Evolutionary conservation across 2,113 vertebrate genomes (phyloP).

Genomic region (Leucopsar rothschildi): DNA sequence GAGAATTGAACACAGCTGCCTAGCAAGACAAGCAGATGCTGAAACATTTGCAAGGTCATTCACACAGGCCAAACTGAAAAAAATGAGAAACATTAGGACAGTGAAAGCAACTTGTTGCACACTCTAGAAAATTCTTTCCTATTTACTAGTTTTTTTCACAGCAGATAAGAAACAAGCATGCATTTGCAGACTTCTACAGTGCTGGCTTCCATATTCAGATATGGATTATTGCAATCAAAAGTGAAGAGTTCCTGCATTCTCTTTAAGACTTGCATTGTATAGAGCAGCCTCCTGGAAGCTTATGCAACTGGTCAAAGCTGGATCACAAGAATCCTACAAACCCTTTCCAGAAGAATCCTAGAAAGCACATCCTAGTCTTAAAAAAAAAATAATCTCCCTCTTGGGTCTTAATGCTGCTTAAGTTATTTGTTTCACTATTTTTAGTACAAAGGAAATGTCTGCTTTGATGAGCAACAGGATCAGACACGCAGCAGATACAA

Average conservation of each 20-base stretch:
- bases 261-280: background rate
- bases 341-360: conserved; percentile 44
- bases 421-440: conserved; percentile 52
- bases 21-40: background rate
- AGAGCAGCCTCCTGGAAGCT: background rate
- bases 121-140: background rate
- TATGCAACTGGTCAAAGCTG: conserved; percentile 42
- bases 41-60: background rate
- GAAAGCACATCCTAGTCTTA: conserved; percentile 41
- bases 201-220: background rate
- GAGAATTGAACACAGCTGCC: background rate
- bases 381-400: conserved; percentile 6
- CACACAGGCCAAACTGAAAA: background rate
- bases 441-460: conserved; percentile 31
- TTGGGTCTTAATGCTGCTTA: conserved; percentile 44
- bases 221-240: background rate
- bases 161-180: background rate
- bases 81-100: background rate
- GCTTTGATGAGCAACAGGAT: conserved; percentile 17
- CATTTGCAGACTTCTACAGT: background rate
- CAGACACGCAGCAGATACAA: background rate
- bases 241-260: background rate
- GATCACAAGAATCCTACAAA: conserved; percentile 5
- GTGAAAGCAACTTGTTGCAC: background rate
- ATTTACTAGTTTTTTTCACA: background rate